Evolutionary conservation across 2,888 invertebrate species (phyloP), one percentile per base, ranked within the genome.

Genomic region (Scrobipalpa costella): DNA sequence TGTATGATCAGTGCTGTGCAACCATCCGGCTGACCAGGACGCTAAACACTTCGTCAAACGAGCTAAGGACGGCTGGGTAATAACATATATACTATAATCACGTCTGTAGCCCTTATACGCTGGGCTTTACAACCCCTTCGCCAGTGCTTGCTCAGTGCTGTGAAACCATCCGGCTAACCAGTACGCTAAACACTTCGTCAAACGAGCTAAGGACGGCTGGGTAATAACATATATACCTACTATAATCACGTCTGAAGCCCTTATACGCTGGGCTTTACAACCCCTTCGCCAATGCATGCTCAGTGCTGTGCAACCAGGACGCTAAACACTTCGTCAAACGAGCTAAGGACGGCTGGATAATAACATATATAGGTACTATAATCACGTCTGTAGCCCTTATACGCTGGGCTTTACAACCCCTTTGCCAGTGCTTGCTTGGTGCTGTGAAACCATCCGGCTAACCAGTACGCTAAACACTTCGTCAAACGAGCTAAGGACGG

Each of bases 351-450:
- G 5, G 5, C 6, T 34, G 34, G 94, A 95, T 65, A 88, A 82
- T 57, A 8, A 38, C 38, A 2, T 38, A 13, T 7, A 40, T n/a
- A n/a, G n/a, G n/a, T n/a, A 40, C 8, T 2, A 38, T 7, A 7
- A 34, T 34, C 34, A 3, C 6, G 6, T 7, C 5, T 94, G 65
- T 86, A 96, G 50, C 94, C 96, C 59, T 96, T 96, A 0, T 96
- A 95, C 76, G 96, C 96, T 2, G 95, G 95, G 0, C 90, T 97
- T 0, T 96, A 94, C 85, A 97, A 97, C 84, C 97, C 97, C 0
- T 97, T 95, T n/a, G n/a, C n/a, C n/a, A n/a, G n/a, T n/a, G n/a
- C 94, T 7, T 97, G 97, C 78, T 97, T 97, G 0, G 94, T 97
- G 7, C 90, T 97, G 8, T 97, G 97, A 86, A 97, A 97, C 81